These are phyloP conservation scores for Myotis findleyi DNA, from an alignment of 2,797 vertebrate species.

Conservation along the genomic window DNA sequence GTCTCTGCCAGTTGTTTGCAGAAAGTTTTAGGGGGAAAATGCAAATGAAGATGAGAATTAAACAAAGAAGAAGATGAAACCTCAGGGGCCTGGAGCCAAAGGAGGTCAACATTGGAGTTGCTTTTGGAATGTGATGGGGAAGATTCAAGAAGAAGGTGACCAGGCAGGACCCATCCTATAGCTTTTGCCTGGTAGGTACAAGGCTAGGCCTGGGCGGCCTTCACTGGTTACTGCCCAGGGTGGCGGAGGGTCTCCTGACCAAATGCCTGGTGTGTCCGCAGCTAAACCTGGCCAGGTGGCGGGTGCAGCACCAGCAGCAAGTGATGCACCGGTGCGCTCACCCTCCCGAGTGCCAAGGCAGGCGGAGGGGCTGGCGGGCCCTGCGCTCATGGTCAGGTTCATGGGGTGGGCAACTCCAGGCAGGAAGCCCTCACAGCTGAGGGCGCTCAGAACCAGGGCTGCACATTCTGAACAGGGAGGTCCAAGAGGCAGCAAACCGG, in stretches of 20 bases:
- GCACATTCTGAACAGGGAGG: neutral
- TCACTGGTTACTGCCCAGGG: neutral
- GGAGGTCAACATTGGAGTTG: neutral
- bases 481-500: neutral
- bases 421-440: neutral
- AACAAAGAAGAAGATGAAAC: neutral
- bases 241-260: neutral
- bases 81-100: neutral
- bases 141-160: neutral
- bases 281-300: neutral
- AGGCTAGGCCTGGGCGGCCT: neutral
- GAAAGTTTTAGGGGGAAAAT: neutral
- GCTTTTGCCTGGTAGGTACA: neutral
- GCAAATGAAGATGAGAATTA: neutral
- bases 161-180: neutral
- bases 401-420: neutral
- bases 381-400: neutral
- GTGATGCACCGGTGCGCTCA: accelerated
- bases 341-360: neutral
- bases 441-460: neutral
- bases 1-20: neutral
- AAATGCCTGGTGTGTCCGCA: neutral
- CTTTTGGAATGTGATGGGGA: neutral
- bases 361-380: accelerated
- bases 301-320: neutral